A percentile compares a stretch with the other conserved stretches of the same genome.
Evolutionary conservation across 2,113 vertebrate genomes (phyloP).

Genomic region (Anguilla japonica): DNA sequence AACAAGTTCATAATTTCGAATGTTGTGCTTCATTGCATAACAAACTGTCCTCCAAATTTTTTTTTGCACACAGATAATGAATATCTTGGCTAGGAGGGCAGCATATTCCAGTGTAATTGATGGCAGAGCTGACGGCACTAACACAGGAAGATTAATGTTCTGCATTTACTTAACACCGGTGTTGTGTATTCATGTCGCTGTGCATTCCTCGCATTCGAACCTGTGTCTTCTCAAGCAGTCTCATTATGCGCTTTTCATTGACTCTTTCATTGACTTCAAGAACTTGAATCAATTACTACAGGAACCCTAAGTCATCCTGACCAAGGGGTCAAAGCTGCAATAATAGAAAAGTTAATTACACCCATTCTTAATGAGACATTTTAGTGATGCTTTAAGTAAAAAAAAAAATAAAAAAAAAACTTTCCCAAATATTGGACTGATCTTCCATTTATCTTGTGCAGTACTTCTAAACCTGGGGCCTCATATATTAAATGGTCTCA

Average conservation of each 20-base stretch:
- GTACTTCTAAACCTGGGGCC: too few species aligned
- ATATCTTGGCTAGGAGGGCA: neutral
- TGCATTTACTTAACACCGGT: neutral
- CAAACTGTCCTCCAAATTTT: neutral
- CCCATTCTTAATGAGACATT: neutral
- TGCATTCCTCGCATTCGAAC: neutral
- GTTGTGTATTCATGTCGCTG: neutral
- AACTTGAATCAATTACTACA: neutral
- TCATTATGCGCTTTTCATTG: neutral
- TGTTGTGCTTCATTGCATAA: neutral
- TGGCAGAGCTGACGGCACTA: neutral
- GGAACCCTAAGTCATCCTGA: neutral
- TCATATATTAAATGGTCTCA: too few species aligned
- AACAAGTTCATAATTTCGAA: neutral
- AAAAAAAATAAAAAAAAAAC: neutral
- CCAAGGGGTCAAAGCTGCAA: neutral
- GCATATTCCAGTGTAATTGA: neutral
- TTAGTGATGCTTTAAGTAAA: neutral
- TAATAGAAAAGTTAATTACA: neutral
- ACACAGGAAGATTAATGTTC: conserved; percentile 11
- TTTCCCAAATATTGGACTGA: neutral
- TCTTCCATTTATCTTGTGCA: neutral
- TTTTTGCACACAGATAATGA: neutral
- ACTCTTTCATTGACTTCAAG: neutral
- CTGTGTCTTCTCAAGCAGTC: neutral